Evolutionary conservation across 1,140 invertebrate genomes (phyloP), one percentile per base, ranked within the genome.

Genomic region (Pemphigus obesinymphae): DNA sequence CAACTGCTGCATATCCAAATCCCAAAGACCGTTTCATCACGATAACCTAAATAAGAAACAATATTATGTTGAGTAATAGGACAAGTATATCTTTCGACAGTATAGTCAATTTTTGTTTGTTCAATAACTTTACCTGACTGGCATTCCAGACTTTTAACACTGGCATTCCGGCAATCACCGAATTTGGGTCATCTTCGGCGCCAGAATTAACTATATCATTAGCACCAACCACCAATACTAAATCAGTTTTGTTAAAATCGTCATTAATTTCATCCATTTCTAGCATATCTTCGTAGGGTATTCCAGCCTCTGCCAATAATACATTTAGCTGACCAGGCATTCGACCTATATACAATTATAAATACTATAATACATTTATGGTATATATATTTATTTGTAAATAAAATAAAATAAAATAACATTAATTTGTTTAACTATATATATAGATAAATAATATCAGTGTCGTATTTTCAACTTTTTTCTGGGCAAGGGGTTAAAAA

Each of bases 191-290:
- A 85, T 96, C 94, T 87, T 96, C 93, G 37, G 95, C 95, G 15
- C 94, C 94, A 76, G 93, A 94, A 89, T 97, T 97, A 3, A 97
- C 95, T 0, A 95, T 97, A 86, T 97, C 95, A 87, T 97, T 97
- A 29, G 95, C 95, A 83, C 95, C 94, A 86, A 96, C 96, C 29
- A 97, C 95, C 20, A 97, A 87, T 0, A 93, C 93, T 10, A 97
- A 88, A 86, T 97, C 95, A 63, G 95, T 95, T 70, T 94, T 90
- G 3, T 89, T 88, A 88, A 97, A 96, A 84, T 96, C 95, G 72
- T 94, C 91, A 85, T 97, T 97, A 81, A 97, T 95, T 88, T 97
- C 95, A 53, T 97, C 95, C 95, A 97, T 97, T 89, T 97, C 95
- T 48, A 94, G 88, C 0, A 97, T 95, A 86, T 96, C 91, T 87